Conservation (phyloP, 35 echinoderm and acorn worm species). For the Ptychodera flava region DNA sequence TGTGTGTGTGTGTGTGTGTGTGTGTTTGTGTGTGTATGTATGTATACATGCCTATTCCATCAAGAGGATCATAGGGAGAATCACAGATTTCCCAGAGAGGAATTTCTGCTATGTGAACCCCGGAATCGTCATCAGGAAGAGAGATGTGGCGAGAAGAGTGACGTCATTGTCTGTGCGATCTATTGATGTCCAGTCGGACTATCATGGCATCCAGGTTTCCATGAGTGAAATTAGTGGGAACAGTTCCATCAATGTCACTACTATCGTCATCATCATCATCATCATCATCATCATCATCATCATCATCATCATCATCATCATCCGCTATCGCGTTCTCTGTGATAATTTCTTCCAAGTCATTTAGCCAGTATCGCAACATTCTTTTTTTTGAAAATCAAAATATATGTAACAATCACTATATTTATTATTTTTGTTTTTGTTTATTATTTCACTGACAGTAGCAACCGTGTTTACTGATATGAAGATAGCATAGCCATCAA, state of each 20-base stretch:
- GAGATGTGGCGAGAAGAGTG: no score
- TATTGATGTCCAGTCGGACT: no score
- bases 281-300: constrained; percentile 17
- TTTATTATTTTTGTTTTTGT: not conserved
- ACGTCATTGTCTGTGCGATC: no score
- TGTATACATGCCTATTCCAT: no score
- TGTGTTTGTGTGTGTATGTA: no score
- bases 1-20: no score
- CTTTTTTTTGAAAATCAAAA: not conserved
- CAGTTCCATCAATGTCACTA: not conserved
- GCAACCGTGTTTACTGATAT: not conserved
- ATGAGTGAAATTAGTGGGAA: no score
- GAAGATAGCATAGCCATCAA: not conserved
- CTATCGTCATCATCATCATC: constrained; percentile 11
- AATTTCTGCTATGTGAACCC: no score
- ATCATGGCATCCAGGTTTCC: no score
- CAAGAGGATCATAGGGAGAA: no score
- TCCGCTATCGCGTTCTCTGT: not conserved
- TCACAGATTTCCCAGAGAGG: no score
- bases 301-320: constrained; percentile 18
- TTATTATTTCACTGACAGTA: not conserved
- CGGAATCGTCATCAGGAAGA: no score
- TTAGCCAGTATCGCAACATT: not conserved
- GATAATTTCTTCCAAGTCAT: not conserved
- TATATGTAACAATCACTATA: not conserved